Evolutionary conservation across 1,140 invertebrate species (phyloP).

Genomic region (Liolophura sinensis): DNA sequence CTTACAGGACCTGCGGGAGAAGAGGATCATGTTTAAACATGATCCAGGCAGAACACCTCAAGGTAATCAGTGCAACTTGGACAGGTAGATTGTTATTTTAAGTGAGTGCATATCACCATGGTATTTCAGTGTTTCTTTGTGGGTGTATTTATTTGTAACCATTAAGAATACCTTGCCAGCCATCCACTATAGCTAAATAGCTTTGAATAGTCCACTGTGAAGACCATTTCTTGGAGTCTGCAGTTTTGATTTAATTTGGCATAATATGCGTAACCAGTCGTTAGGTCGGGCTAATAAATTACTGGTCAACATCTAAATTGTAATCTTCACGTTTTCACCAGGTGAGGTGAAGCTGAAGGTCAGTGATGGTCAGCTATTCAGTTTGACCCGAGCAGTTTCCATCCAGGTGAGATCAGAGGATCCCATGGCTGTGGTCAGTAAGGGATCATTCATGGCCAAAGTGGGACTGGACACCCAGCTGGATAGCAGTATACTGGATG

Average conservation of each 20-base stretch:
- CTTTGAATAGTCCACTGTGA: no score
- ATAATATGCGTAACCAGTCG: no score
- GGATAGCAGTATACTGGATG: constrained; percentile 15
- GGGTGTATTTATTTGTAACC: no score
- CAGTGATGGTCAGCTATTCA: constrained; percentile 26
- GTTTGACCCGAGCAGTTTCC: constrained; percentile 15
- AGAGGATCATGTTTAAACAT: constrained; percentile 29
- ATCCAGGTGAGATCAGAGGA: constrained; percentile 20
- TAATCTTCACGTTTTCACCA: constrained; percentile 8
- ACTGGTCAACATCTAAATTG: no score
- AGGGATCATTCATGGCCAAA: constrained; percentile 21
- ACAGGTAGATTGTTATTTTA: neutral
- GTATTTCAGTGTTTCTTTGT: no score
- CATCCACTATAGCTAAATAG: no score
- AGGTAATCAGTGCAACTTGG: constrained; percentile 13
- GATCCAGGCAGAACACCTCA: constrained; percentile 4
- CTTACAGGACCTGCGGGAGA: constrained; percentile 19
- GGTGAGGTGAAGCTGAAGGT: constrained; percentile 27
- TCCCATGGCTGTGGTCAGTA: constrained; percentile 16
- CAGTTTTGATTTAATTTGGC: no score
- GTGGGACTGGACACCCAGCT: constrained; percentile 22
- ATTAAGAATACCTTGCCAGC: no score
- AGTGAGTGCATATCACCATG: no score
- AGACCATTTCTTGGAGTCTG: no score
- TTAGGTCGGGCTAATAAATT: no score